Evolutionary conservation across 1,140 invertebrate species (phyloP), one percentile per base, ranked within the genome.

Genomic region (Calliphora vicina): DNA sequence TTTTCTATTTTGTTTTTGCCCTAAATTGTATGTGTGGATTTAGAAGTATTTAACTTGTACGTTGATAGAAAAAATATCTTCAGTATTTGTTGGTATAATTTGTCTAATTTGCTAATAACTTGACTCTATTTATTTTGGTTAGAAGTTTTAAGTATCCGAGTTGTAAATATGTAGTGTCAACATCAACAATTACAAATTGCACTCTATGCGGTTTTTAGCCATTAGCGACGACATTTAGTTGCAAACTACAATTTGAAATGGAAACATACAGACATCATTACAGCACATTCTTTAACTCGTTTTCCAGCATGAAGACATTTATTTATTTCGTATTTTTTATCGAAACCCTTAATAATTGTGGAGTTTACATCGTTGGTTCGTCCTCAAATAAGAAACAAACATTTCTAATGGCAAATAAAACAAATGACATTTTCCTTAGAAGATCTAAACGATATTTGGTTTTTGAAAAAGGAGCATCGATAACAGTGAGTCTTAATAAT

Each of bases 381-480:
- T 50, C 45, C 13, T 20, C 20, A 1, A 23, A 67, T 9, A 67
- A 67, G 1, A 67, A 67, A 1, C 4, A 23, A 23, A 67, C 61
- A 1, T 10, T 67, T 67, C 4, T 67, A 67, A 12, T 12, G 17
- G 9, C 1, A 67, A 67, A 67, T 9, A 67, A 67, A 23, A 5
- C 20, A 3, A 26, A 78, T 15, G 72, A 27, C 0, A 23, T 78
- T 43, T 23, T 78, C 12, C n/a, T 45, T 12, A 45, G 15, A 45
- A 78, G 74, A 78, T 17, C n/a, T 20, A 78, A 78, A 78, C 42
- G 74, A 13, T 78, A 43, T 15, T 78, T 78, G 42, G 35, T 45
- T 2, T 78, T 78, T 45, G 35, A 78, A 45, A 78, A 78, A 25
- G 74, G 74, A 15, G 26, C 74, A 10, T 23, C 74, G 0, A 10